Percentiles rank a stretch among this genome's conserved stretches.
Evolutionary conservation across 2,888 invertebrate species (phyloP).

Genomic region (Luffia ferchaultella): DNA sequence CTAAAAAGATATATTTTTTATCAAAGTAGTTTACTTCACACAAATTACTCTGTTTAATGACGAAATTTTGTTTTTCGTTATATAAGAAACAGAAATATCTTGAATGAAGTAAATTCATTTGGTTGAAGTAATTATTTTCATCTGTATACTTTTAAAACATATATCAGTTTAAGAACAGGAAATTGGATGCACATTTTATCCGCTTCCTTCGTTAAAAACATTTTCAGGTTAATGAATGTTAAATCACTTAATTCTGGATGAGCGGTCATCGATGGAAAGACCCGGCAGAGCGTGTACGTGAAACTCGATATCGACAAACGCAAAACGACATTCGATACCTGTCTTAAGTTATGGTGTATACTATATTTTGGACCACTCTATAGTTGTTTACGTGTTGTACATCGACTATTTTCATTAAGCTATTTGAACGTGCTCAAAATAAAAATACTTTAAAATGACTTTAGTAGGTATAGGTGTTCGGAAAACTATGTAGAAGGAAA

Average conservation of each 20-base stretch:
- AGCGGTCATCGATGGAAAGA: background rate
- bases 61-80: no score
- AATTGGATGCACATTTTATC: background rate
- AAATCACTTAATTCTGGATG: background rate
- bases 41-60: no score
- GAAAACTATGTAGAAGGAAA: no score
- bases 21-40: no score
- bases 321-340: conserved; percentile 42
- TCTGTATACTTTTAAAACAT: background rate
- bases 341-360: background rate
- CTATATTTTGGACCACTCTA: conserved; percentile 25
- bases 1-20: no score
- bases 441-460: no score
- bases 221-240: background rate
- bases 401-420: no score
- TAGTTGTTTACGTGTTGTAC: conserved; percentile 29
- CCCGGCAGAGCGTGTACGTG: conserved; percentile 17
- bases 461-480: no score
- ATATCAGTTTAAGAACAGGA: background rate
- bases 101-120: no score
- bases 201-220: background rate
- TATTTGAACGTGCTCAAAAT: no score
- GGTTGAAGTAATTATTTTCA: no score
- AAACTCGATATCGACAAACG: conserved; percentile 43
- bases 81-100: no score